phyloP scores from a whole-genome alignment of 2,797 vertebrate genomes.

The Artibeus lituratus region DNA sequence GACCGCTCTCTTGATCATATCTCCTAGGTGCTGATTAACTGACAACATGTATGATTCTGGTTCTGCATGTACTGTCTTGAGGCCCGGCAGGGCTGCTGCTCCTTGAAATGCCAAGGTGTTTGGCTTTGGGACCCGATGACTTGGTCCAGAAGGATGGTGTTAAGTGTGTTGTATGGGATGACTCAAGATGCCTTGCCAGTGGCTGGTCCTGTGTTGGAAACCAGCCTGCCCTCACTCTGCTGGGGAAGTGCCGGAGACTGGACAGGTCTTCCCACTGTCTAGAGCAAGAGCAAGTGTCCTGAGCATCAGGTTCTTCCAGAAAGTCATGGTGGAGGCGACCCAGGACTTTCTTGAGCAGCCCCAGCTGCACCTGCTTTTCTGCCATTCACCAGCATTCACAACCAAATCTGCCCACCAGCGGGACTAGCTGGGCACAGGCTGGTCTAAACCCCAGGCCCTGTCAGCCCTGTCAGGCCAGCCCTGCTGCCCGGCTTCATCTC shows the following conservation, averaged over 20 bases:
- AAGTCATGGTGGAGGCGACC: fast-evolving
- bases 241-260: not conserved
- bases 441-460: not conserved
- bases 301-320: not conserved
- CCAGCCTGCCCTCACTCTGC: not conserved
- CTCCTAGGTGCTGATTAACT: constrained; percentile 65
- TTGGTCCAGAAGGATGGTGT: not conserved
- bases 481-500: not conserved
- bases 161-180: not conserved
- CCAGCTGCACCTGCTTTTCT: not conserved
- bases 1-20: not conserved
- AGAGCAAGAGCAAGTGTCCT: not conserved
- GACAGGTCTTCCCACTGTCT: not conserved
- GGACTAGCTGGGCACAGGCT: not conserved
- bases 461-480: not conserved
- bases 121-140: not conserved
- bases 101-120: not conserved
- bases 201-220: not conserved
- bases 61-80: not conserved
- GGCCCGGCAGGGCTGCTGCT: not conserved
- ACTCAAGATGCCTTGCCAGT: not conserved
- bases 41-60: not conserved
- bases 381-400: constrained; percentile 30
- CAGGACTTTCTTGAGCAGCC: not conserved
- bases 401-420: not conserved